Evolutionary conservation across 1,140 invertebrate genomes (phyloP).

Genomic region (Anoplophora glabripennis): DNA sequence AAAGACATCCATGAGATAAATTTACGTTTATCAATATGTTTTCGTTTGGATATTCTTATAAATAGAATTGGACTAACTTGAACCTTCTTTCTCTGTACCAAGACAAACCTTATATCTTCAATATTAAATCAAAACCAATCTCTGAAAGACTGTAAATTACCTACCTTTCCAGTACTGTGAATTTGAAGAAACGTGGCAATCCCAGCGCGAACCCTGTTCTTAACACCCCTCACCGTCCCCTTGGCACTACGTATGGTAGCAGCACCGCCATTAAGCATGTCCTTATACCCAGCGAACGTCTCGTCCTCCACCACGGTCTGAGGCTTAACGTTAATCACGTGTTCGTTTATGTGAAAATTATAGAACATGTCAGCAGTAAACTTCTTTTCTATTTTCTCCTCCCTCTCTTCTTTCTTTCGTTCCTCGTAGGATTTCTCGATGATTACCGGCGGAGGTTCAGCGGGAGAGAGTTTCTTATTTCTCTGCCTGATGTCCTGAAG

Average conservation of each 20-base stretch:
- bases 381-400: conserved; percentile 52
- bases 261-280: conserved; percentile 64
- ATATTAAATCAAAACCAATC: too few species aligned
- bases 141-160: too few species aligned
- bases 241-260: conserved; percentile 82
- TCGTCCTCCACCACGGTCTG: conserved; percentile 59
- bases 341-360: conserved; percentile 79
- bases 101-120: too few species aligned
- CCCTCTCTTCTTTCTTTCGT: conserved; percentile 54
- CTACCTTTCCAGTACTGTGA: conserved; percentile 69
- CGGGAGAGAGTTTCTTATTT: conserved; percentile 22
- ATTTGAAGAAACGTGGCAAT: conserved; percentile 90
- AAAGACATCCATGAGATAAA: too few species aligned
- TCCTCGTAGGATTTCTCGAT: conserved; percentile 69
- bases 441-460: conserved; percentile 47
- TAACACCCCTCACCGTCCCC: conserved; percentile 88
- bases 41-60: too few species aligned
- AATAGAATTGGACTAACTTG: too few species aligned
- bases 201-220: conserved; percentile 88
- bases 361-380: conserved; percentile 70
- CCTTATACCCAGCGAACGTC: conserved; percentile 77
- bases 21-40: too few species aligned
- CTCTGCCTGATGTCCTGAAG: conserved; percentile 61
- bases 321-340: conserved; percentile 56
- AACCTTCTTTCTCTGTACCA: too few species aligned